These are phyloP conservation scores for Rhabdophis nuchalis DNA, from an alignment of 2,797 vertebrate genomes.

Conservation along the genomic window DNA sequence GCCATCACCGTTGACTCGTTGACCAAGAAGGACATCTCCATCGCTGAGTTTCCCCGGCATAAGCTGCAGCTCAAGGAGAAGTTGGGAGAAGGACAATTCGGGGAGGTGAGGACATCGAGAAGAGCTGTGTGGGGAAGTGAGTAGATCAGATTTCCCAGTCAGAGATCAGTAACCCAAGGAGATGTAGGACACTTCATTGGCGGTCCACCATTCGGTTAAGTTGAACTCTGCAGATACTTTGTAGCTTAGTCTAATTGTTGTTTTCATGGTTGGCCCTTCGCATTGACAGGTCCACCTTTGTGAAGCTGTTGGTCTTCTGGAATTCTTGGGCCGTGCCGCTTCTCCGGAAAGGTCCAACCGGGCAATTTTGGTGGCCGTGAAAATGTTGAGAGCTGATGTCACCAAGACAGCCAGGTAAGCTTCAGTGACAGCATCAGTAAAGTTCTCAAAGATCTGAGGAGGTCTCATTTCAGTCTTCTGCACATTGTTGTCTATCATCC, in stretches of 20 bases:
- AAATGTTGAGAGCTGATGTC: constrained; percentile 80
- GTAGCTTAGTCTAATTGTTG: not conserved
- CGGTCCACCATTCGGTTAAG: not conserved
- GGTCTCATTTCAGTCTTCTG: not conserved
- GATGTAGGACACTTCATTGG: not conserved
- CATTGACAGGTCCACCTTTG: constrained; percentile 79
- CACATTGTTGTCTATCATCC: not conserved
- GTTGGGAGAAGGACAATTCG: constrained; percentile 69
- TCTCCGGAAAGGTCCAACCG: constrained; percentile 67
- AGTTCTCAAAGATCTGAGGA: no score
- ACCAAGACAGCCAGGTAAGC: constrained; percentile 80
- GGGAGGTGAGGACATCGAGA: constrained; percentile 71
- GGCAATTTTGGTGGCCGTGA: constrained; percentile 78
- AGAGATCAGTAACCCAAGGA: not conserved
- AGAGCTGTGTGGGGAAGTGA: not conserved
- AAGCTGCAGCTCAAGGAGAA: constrained; percentile 45
- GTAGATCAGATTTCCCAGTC: not conserved
- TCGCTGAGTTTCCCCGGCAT: constrained; percentile 19
- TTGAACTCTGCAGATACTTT: not conserved
- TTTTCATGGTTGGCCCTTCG: not conserved
- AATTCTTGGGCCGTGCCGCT: constrained; percentile 72
- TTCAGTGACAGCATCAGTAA: no score
- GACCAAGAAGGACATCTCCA: constrained; percentile 80
- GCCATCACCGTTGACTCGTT: constrained; percentile 83
- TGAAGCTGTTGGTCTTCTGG: constrained; percentile 75